Evolutionary conservation across 1,140 invertebrate species (phyloP).

Genomic region (Drosophila insularis): DNA sequence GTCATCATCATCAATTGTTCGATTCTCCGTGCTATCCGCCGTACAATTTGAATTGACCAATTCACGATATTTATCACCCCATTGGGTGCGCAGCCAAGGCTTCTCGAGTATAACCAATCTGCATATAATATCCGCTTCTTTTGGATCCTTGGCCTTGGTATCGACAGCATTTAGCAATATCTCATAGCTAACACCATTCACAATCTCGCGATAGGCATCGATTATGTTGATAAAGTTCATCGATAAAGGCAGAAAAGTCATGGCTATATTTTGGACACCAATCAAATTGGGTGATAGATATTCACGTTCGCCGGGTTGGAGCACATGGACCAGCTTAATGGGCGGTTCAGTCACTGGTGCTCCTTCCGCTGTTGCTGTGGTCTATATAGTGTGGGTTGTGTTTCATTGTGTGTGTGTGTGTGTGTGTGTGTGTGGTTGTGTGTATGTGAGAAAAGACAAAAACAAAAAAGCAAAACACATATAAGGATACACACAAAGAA

Average conservation of each 20-base stretch:
- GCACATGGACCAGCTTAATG: slow-evolving; percentile 72
- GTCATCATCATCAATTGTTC: slow-evolving; percentile 32
- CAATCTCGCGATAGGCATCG: slow-evolving; percentile 77
- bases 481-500: slow-evolving; percentile 65
- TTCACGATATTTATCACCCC: slow-evolving; percentile 77
- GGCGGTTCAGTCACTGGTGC: slow-evolving; percentile 60
- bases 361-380: slow-evolving; percentile 9
- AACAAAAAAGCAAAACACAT: slow-evolving; percentile 74
- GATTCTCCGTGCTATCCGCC: slow-evolving; percentile 41
- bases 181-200: slow-evolving; percentile 78
- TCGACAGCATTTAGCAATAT: slow-evolving; percentile 71
- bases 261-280: slow-evolving; percentile 80
- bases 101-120: slow-evolving; percentile 76
- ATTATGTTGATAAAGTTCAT: slow-evolving; percentile 78
- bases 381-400: not conserved
- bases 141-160: slow-evolving; percentile 59
- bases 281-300: slow-evolving; percentile 80
- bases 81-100: slow-evolving; percentile 77
- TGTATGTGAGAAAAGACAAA: slow-evolving; percentile 54
- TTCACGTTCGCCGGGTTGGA: slow-evolving; percentile 79
- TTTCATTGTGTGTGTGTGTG: slow-evolving; percentile 18
- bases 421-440: slow-evolving; percentile 24
- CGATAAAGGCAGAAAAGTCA: slow-evolving; percentile 74
- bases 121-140: slow-evolving; percentile 69
- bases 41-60: slow-evolving; percentile 74